Evolutionary conservation across 2,113 vertebrate species (phyloP).

Genomic region (Neotoma lepida): DNA sequence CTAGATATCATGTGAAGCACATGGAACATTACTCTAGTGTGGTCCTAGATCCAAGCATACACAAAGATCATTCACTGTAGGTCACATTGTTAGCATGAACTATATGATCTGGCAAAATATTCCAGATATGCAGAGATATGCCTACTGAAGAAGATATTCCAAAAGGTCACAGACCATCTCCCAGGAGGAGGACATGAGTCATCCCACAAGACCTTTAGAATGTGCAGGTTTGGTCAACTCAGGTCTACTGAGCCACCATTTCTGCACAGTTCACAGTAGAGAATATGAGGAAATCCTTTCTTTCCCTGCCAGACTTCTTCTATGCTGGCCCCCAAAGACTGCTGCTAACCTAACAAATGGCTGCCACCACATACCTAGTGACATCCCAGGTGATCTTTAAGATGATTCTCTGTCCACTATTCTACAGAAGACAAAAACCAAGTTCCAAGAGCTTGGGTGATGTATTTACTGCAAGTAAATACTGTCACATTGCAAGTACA

Average conservation of each 20-base stretch:
- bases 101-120: no score
- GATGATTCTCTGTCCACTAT: background rate
- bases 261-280: background rate
- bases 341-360: background rate
- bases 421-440: background rate
- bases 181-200: background rate
- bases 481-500: background rate
- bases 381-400: background rate
- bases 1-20: rapidly evolving
- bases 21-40: background rate
- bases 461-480: no score
- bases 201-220: background rate
- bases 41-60: background rate
- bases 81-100: background rate
- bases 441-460: background rate
- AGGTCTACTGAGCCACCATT: background rate
- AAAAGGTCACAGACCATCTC: background rate
- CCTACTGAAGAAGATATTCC: no score
- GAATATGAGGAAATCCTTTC: background rate
- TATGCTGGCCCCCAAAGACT: background rate
- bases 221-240: background rate
- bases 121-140: background rate
- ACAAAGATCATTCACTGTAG: background rate
- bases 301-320: background rate
- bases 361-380: background rate